A percentile compares a stretch with the other conserved stretches of the same genome.
phyloP scores from a whole-genome alignment of 2,888 invertebrate species.

The Listrodromus nycthemerus region DNA sequence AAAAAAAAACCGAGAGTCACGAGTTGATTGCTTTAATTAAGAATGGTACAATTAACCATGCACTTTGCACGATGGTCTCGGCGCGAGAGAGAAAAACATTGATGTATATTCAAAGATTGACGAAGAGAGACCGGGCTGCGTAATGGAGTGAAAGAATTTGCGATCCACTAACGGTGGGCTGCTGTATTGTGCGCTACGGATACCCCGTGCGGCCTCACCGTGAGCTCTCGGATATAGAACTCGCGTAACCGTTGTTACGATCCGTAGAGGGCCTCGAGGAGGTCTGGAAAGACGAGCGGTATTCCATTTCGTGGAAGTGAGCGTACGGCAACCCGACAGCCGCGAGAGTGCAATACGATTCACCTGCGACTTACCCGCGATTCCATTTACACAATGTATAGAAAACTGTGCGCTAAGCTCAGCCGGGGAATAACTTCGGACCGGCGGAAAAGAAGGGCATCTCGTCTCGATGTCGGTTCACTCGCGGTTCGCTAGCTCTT shows the following conservation, averaged over 20 bases:
- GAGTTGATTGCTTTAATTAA: slow-evolving; percentile 61
- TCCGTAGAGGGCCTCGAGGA: slow-evolving; percentile 31
- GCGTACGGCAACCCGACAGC: not conserved
- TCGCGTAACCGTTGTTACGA: slow-evolving; percentile 61
- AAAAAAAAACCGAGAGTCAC: not conserved
- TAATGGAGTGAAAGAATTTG: slow-evolving; percentile 5
- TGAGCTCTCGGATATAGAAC: slow-evolving; percentile 33
- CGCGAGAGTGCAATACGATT: slow-evolving; percentile 34
- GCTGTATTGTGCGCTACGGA: not conserved
- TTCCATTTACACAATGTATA: slow-evolving; percentile 43
- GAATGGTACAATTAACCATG: slow-evolving; percentile 49
- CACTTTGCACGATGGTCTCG: slow-evolving; percentile 19
- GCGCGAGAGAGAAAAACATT: slow-evolving; percentile 6
- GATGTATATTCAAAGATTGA: slow-evolving; percentile 29
- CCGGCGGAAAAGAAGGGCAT: not conserved
- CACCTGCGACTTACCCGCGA: slow-evolving; percentile 25
- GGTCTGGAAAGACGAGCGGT: slow-evolving; percentile 50
- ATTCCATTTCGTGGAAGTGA: slow-evolving; percentile 64
- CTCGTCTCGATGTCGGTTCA: not conserved
- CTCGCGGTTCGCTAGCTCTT: not conserved
- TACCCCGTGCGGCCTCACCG: not conserved
- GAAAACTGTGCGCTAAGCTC: not conserved
- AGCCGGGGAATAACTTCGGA: slow-evolving; percentile 1
- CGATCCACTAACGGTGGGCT: slow-evolving; percentile 24
- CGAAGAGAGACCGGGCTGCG: not conserved